Evolutionary conservation across 2,113 vertebrate genomes (phyloP).

Genomic region (Hymenochirus boettgeri): DNA sequence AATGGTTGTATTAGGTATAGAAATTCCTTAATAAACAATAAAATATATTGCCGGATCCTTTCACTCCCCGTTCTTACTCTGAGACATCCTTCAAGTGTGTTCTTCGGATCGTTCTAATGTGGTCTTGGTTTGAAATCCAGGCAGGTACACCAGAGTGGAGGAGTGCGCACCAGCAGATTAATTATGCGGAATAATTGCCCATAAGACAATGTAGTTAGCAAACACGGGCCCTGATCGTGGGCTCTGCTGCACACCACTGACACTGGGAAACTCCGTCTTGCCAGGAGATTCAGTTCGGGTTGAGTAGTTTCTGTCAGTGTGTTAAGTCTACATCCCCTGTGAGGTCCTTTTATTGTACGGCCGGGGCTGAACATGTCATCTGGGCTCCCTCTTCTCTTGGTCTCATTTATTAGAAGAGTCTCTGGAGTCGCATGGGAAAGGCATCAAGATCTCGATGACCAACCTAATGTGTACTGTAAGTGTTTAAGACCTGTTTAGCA

Average conservation of each 20-base stretch:
- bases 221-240: not conserved
- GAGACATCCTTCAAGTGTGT: not conserved
- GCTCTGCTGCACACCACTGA: not conserved
- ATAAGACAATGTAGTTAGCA: not conserved
- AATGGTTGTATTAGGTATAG: no score
- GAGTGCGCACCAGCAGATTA: conserved; percentile 1
- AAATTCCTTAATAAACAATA: no score
- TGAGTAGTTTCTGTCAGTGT: conserved; percentile 57
- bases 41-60: not conserved
- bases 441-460: conserved; percentile 47
- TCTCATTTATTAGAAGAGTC: conserved; percentile 60
- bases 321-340: conserved; percentile 45
- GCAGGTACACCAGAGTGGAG: conserved; percentile 33
- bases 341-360: conserved; percentile 30
- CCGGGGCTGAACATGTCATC: conserved; percentile 52
- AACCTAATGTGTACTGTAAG: not conserved
- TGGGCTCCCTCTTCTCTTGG: conserved; percentile 55
- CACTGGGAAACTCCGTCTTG: conserved; percentile 31
- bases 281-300: conserved; percentile 53
- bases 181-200: conserved; percentile 33
- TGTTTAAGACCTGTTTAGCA: conserved; percentile 29
- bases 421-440: conserved; percentile 65
- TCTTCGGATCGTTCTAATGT: conserved; percentile 31
- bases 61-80: not conserved
- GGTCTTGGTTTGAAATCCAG: conserved; percentile 23